Evolutionary conservation across 2,113 vertebrate genomes (phyloP).

Genomic region (Cinclus mexicanus): DNA sequence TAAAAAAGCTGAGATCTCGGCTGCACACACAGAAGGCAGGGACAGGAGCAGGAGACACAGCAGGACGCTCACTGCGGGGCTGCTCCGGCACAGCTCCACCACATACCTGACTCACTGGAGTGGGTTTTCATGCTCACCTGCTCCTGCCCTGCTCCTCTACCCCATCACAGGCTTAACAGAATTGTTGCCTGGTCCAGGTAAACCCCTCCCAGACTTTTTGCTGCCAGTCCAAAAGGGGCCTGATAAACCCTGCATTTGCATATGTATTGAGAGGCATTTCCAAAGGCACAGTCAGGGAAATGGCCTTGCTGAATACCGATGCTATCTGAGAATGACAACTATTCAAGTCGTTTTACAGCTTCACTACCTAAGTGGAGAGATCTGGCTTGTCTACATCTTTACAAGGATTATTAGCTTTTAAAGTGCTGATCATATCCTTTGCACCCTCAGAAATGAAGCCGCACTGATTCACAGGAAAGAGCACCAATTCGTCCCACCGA

Average conservation of each 20-base stretch:
- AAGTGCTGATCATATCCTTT: not conserved
- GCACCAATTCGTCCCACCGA: not conserved
- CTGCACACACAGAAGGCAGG: not conserved
- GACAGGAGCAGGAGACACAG: not conserved
- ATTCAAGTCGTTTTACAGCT: slow-evolving; percentile 20
- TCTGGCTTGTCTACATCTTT: slow-evolving; percentile 8
- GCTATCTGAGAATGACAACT: slow-evolving; percentile 47
- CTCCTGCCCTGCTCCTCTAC: not conserved
- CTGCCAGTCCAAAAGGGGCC: slow-evolving; percentile 22
- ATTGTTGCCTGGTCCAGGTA: not conserved
- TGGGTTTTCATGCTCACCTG: not conserved
- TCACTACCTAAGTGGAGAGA: slow-evolving; percentile 20
- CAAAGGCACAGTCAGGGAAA: slow-evolving; percentile 40
- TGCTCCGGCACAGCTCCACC: not conserved
- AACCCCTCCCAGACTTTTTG: not conserved
- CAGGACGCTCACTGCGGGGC: not conserved
- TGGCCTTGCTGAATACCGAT: slow-evolving; percentile 47
- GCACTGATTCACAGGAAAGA: not conserved
- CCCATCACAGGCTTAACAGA: not conserved
- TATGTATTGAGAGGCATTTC: slow-evolving; percentile 32
- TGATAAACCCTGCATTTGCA: slow-evolving; percentile 41
- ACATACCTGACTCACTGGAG: not conserved
- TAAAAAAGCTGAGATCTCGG: not conserved
- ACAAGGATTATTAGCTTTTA: slow-evolving; percentile 15
- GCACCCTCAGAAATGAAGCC: not conserved